Base-by-base conservation (phyloP, 2,797 vertebrate genomes). In the Ctenosaura bakeri region DNA sequence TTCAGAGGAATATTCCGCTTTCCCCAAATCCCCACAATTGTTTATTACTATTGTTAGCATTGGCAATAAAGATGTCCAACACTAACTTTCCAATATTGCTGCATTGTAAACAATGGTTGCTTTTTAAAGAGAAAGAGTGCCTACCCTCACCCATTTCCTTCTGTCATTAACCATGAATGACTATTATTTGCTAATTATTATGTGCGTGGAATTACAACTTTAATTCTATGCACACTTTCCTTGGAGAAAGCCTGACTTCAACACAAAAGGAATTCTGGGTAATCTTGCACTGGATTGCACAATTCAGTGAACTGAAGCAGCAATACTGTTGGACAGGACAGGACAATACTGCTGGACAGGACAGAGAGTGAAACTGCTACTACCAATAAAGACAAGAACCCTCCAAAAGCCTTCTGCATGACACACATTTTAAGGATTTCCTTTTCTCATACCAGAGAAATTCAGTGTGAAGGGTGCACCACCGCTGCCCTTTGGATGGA, bases 381-480 rank as follows among this genome's bases (percentile, higher is more conserved):
- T 77, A 16, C 12, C 26, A 35, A 83, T 64, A 83, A 13, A 46
- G 7, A 18, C 13, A 52, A 46, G 6, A n/a, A 13, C 59, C 7
- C 20, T 13, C 2, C 2, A 56, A 88, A 50, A 69, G 2, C 29
- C 76, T 89, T 77, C 79, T 78, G 90, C 89, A 83, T 76, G 93
- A 88, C 83, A 79, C 82, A 77, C 85, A 77, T 76, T 26, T 87
- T 84, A 64, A 26, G 4, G 62, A 56, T 86, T 81, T 38, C 6
- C 71, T 92, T 85, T 10, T 88, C 90, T 86, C 98, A 96, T 98
- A 99, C 99, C 99, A 99, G 94, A 99, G 97, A 96, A 99, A 99
- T 97, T 99, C 99, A 0, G 99, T 99, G 97, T 99, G 99, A 84
- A 99, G 98, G 0, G 99, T 99, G 94, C 98, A 98, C 99, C 99